Evolutionary conservation across 2,797 vertebrate species (phyloP), one percentile per base, ranked within the genome.

Genomic region (Neosilurus mollespiculum): DNA sequence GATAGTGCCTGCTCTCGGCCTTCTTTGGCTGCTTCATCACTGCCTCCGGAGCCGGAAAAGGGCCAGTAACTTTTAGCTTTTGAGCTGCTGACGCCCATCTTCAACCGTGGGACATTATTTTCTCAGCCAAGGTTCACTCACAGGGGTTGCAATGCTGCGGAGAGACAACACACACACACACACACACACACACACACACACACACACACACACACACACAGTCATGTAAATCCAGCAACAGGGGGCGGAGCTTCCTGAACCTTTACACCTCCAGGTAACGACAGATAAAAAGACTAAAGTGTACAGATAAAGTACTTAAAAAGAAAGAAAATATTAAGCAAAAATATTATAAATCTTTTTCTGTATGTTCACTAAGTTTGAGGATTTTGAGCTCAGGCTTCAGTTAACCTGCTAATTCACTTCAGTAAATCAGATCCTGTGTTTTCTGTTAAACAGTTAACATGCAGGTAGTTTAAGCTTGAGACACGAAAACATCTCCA

Each of bases 11-110:
- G 96, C 81, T 98, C 96, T 16, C 91, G 91, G 83, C 92, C 95
- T 84, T 95, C 95, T 93, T 93, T 94, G 85, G 91, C 91, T 34
- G 93, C 82, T 85, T 97, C 95, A 18, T 94, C 92, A 77, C 90
- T 93, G 72, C 94, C 90, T 86, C 94, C 92, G 34, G 95, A 93
- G 85, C 95, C 96, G 87, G 96, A 93, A 91, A 98, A 98, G 87
- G 97, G 96, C 97, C 97, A 98, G 89, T 96, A 95, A 89, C 96
- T 95, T 93, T 95, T 96, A 89, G 95, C 93, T 94, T 97, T 98
- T 92, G 97, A 98, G 92, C 96, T 95, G 88, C 95, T 98, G 89
- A 95, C 94, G 87, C 97, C 97, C 97, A 98, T 98, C 90, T 93
- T 96, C 93, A 96, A 90, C 94, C 92, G 88, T 92, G 91, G 90